A percentile compares a stretch with the other conserved stretches of the same genome.
These are phyloP conservation scores for Drosophila willistoni DNA, from an alignment of 1,140 invertebrate genomes.

Conservation along the genomic window DNA sequence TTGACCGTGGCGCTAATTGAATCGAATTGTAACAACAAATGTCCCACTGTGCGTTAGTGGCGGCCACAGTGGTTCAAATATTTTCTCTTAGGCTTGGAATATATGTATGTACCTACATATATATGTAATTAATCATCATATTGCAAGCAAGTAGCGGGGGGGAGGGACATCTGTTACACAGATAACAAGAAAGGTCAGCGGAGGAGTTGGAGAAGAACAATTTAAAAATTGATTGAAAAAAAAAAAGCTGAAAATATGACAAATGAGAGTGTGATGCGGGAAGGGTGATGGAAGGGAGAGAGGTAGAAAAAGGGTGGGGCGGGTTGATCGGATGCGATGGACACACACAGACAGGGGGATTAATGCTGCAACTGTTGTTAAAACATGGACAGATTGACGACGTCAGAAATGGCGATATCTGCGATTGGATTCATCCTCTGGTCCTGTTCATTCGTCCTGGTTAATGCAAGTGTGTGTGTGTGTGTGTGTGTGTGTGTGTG, in stretches of 20 bases:
- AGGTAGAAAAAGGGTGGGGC: neutral
- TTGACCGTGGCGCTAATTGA: conserved; percentile 75
- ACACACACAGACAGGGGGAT: conserved; percentile 34
- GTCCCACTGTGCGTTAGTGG: conserved; percentile 34
- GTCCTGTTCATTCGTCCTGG: conserved; percentile 5
- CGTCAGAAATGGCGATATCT: conserved; percentile 40
- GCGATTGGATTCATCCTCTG: conserved; percentile 6
- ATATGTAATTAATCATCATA: too few relatives aligned
- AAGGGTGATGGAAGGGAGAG: neutral
- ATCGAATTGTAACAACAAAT: conserved; percentile 69
- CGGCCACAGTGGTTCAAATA: conserved; percentile 5
- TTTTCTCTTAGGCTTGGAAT: neutral
- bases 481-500: neutral
- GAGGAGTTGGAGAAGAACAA: neutral
- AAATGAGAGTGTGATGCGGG: neutral
- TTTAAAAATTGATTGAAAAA: neutral
- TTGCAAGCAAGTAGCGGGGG: too few relatives aligned
- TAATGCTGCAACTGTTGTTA: conserved; percentile 74
- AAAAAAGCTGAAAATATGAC: neutral
- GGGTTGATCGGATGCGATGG: neutral
- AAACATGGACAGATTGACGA: conserved; percentile 68
- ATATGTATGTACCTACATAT: too few relatives aligned
- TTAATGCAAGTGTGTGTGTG: conserved; percentile 11
- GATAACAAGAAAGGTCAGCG: too few relatives aligned
- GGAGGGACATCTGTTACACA: too few relatives aligned